These are phyloP conservation scores for Tachystola acroxantha DNA, from an alignment of 2,888 invertebrate genomes.

Conservation along the genomic window DNA sequence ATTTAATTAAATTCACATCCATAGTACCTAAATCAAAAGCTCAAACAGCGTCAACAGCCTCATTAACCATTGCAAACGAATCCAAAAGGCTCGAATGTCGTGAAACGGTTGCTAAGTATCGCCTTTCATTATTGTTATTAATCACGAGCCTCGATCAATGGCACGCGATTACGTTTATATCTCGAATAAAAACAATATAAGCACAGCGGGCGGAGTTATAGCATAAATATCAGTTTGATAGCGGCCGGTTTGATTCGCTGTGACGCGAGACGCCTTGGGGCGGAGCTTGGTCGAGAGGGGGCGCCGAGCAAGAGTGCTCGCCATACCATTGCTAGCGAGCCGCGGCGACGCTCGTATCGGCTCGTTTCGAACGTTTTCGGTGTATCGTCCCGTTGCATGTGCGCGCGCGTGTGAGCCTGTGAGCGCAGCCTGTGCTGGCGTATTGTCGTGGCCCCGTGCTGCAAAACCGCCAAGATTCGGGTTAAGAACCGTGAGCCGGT, in stretches of 20 bases:
- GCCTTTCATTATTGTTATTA: constrained; percentile 40
- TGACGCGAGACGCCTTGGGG: constrained; percentile 64
- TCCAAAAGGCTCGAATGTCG: background rate
- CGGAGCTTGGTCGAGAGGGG: constrained; percentile 60
- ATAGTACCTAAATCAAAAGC: constrained; percentile 10
- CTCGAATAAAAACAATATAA: constrained; percentile 73
- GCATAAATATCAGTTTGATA: constrained; percentile 73
- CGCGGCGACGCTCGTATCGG: constrained; percentile 39
- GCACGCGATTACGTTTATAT: constrained; percentile 64
- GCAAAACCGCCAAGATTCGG: constrained; percentile 86
- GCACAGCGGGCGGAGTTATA: constrained; percentile 63
- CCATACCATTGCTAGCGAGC: constrained; percentile 59
- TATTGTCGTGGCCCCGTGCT: constrained; percentile 46
- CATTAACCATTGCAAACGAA: constrained; percentile 27
- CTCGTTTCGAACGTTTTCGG: constrained; percentile 16
- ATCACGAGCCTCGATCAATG: constrained; percentile 45
- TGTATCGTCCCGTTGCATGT: constrained; percentile 32
- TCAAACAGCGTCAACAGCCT: constrained; percentile 25
- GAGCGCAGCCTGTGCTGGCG: constrained; percentile 45
- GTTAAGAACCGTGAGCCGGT: constrained; percentile 92
- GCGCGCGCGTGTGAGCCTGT: constrained; percentile 52
- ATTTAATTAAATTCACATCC: background rate
- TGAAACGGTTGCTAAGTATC: constrained; percentile 21
- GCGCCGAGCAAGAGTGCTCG: constrained; percentile 20
- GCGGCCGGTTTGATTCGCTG: constrained; percentile 70